Conservation (phyloP, 2,888 invertebrate genomes). For the Oxystoma pomonae region DNA sequence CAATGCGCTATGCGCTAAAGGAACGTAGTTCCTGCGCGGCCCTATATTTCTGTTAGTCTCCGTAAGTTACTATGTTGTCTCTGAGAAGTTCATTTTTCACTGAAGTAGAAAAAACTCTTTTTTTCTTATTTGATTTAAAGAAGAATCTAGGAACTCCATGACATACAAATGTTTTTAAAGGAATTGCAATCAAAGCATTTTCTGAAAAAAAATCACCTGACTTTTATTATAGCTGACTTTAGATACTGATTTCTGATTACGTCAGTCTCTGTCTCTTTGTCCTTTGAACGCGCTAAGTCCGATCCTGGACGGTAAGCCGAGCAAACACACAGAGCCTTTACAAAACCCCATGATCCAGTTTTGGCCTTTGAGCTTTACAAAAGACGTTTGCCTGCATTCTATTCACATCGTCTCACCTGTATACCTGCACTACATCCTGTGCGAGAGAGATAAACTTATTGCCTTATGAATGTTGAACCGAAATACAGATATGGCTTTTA, state of each 20-base stretch:
- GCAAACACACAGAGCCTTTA: constrained; percentile 11
- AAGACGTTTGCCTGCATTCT: constrained; percentile 46
- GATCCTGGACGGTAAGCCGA: constrained; percentile 8
- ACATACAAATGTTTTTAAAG: no score
- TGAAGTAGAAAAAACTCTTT: no score
- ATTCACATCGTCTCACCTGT: constrained; percentile 47
- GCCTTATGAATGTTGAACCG: constrained; percentile 13
- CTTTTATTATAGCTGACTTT: background rate
- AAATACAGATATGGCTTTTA: constrained; percentile 11
- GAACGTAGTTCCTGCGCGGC: no score
- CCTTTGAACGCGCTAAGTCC: constrained; percentile 3
- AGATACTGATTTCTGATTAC: background rate
- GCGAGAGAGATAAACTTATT: constrained; percentile 17
- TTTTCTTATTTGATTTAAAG: no score
- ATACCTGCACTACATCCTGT: constrained; percentile 48
- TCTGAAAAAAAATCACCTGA: no score
- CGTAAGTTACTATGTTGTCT: no score
- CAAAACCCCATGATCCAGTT: constrained; percentile 39
- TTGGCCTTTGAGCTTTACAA: constrained; percentile 35
- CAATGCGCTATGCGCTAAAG: no score
- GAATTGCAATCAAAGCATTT: no score
- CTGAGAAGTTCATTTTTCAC: no score
- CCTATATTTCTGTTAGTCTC: no score
- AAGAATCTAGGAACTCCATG: no score
- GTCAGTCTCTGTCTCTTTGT: background rate